Base-by-base conservation (phyloP, 2,113 vertebrate species). In the Riparia riparia region DNA sequence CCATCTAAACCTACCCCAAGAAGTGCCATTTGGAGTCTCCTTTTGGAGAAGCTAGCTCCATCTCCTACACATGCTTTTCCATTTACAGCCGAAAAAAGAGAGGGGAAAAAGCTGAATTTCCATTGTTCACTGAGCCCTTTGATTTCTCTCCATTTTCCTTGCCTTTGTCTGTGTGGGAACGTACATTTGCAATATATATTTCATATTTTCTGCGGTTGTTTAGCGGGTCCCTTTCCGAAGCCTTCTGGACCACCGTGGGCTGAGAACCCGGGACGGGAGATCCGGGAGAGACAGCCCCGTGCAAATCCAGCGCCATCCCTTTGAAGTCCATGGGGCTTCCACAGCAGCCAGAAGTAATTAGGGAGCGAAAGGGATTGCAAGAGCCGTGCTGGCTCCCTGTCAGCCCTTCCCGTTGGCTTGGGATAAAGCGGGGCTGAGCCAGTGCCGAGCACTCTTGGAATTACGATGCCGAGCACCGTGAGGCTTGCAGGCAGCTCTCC, bases 321-420 rank as follows among this genome's bases (percentile, higher is more conserved):
- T 96, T 95, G 95, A 95, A 92, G 41, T 82, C 77, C 89, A 82
- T 3, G 18, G 86, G 86, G 93, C 80, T 95, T 74, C 93, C 80
- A 94, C 2, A 0, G 92, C 95, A 96, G 95, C 95, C 94, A 93
- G 93, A 95, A 96, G 87, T 14, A 85, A 96, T 94, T 90, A 95
- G 83, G 42, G 88, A 82, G 82, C 31, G 50, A 84, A 87, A 57
- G 42, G 73, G 45, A 31, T 26, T 72, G 49, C 18, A 34, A 82
- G 89, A 95, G 94, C 69, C 0, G 0, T n/a, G 57, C 89, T 96
- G 93, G 94, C 91, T 89, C n/a, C 4, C 25, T 29, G 3, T 82
- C 94, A 92, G 69, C 0, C 3, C 73, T 85, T 78, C 91, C 94
- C 9, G 0, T 93, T 87, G 86, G 32, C 81, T 82, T 5, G 26